phyloP scores from a whole-genome alignment of 2,113 vertebrate species.

The Coturnix japonica region DNA sequence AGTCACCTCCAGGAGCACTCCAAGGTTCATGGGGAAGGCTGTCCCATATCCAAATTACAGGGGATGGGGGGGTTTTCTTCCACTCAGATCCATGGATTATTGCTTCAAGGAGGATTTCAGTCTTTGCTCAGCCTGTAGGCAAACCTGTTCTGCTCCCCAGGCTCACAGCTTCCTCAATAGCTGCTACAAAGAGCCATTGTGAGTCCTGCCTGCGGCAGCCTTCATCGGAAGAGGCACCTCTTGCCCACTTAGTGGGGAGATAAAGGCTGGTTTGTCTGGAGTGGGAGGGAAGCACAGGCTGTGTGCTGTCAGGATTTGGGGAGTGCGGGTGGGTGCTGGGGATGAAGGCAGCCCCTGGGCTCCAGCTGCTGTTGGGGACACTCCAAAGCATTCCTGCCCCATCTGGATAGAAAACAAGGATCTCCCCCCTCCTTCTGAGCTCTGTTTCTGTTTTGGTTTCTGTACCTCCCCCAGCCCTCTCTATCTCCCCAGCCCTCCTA shows the following conservation, averaged over 20 bases:
- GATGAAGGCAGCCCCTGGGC: not conserved
- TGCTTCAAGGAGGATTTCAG: not conserved
- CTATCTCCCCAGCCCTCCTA: not conserved
- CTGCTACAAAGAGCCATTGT: slow-evolving; percentile 27
- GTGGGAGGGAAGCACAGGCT: not conserved
- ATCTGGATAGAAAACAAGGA: not conserved
- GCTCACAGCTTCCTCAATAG: not conserved
- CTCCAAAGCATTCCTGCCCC: not conserved
- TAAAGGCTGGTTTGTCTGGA: slow-evolving; percentile 29
- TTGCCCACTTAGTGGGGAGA: slow-evolving; percentile 30
- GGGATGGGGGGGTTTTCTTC: not conserved
- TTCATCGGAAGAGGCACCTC: not conserved
- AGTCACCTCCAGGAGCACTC: not conserved
- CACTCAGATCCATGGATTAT: not conserved
- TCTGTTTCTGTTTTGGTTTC: slow-evolving; percentile 40
- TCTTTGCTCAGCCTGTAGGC: not conserved
- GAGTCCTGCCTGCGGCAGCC: not conserved
- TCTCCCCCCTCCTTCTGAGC: not conserved
- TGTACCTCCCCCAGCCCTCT: not conserved
- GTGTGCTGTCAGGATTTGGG: not conserved
- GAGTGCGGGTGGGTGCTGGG: not conserved
- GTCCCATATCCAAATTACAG: not conserved
- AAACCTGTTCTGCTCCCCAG: not conserved
- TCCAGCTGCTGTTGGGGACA: not conserved
- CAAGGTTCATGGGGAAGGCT: not conserved